Percentiles rank a stretch among this genome's conserved stretches.
phyloP scores from a whole-genome alignment of 2,113 vertebrate genomes.

The Probosciger aterrimus region DNA sequence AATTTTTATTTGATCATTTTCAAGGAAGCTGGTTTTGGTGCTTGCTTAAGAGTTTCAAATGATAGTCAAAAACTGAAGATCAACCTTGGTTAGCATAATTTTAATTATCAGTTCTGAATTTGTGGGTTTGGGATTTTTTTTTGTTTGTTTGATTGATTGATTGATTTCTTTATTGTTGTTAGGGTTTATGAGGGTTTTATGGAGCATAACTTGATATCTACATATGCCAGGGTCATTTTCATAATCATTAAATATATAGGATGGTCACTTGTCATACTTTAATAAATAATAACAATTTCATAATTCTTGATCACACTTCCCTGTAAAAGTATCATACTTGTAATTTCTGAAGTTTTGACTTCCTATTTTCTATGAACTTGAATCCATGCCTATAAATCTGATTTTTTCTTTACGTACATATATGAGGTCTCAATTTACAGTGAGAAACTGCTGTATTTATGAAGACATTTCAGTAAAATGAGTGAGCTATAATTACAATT shows the following conservation, averaged over 20 bases:
- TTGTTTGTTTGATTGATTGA: neutral
- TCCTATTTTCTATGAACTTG: neutral
- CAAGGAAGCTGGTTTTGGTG: neutral
- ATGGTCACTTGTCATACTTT: neutral
- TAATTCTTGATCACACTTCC: neutral
- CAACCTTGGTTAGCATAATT: neutral
- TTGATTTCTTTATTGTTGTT: neutral
- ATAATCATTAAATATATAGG: neutral
- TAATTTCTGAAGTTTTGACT: neutral
- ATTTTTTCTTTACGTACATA: neutral
- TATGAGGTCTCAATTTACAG: neutral
- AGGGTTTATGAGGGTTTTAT: neutral
- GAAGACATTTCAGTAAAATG: neutral
- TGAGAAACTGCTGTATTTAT: neutral
- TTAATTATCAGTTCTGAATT: neutral
- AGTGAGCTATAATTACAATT: neutral
- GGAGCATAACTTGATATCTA: neutral
- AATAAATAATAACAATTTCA: neutral
- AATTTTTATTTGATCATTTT: neutral
- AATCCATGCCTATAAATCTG: neutral
- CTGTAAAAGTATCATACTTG: neutral
- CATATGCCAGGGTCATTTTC: neutral
- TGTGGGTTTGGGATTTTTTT: accelerated
- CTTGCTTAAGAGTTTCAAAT: neutral
- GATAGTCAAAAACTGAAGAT: neutral